A percentile compares a stretch with the other conserved stretches of the same genome.
phyloP scores from a whole-genome alignment of 2,888 invertebrate species.

The Bibio marci region DNA sequence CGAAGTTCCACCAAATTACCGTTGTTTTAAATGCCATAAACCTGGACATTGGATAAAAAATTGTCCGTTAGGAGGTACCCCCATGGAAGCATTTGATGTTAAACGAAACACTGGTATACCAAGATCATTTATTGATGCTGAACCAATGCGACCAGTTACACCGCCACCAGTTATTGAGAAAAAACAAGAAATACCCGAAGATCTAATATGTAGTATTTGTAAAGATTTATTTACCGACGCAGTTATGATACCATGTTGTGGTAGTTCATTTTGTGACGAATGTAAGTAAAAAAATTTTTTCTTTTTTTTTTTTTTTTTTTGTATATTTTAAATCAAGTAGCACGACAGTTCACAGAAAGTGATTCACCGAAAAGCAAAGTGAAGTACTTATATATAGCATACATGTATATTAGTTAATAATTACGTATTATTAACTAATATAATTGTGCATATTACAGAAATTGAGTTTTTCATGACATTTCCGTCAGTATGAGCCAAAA shows the following conservation, averaged over 20 bases:
- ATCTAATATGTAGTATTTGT: conserved; percentile 83
- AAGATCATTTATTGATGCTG: conserved; percentile 74
- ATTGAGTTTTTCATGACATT: too few species aligned
- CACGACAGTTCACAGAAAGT: too few species aligned
- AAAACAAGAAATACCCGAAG: conserved; percentile 70
- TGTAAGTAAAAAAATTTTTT: conserved; percentile 55
- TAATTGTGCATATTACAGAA: too few species aligned
- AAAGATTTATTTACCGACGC: conserved; percentile 86
- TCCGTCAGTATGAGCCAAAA: too few species aligned
- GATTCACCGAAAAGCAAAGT: too few species aligned
- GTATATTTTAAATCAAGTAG: too few species aligned
- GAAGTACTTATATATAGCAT: too few species aligned
- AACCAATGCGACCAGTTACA: conserved; percentile 20
- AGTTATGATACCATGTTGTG: conserved; percentile 96
- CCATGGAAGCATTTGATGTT: conserved; percentile 35
- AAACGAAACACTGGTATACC: conserved; percentile 97
- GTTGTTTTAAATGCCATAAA: conserved; percentile 88
- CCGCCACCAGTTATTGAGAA: conserved; percentile 28
- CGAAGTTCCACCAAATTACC: conserved; percentile 77
- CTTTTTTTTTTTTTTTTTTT: conserved; percentile 10
- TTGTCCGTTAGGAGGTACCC: conserved; percentile 53
- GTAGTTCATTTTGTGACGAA: conserved; percentile 96
- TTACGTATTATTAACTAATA: too few species aligned
- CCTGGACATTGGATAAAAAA: conserved; percentile 96
- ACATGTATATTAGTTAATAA: too few species aligned